phyloP scores from a whole-genome alignment of 2,113 vertebrate genomes.

The Tupaia tana region DNA sequence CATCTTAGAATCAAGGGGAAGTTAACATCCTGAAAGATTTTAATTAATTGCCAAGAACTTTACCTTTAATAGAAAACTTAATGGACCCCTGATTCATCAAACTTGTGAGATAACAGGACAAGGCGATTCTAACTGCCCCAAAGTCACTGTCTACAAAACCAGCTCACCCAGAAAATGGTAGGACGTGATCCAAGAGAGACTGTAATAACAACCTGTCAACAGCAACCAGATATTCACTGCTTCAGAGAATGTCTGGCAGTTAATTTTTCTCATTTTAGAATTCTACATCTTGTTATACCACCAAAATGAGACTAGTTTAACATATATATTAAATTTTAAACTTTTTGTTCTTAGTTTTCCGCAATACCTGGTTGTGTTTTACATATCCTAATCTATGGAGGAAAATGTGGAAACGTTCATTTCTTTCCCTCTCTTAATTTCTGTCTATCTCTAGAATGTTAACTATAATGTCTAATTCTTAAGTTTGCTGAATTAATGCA shows the following conservation, averaged over 20 bases:
- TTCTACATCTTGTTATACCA: not conserved
- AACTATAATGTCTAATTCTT: not conserved
- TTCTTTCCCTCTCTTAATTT: too few species aligned
- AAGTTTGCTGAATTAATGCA: not conserved
- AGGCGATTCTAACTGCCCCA: not conserved
- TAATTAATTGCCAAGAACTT: conserved; percentile 37
- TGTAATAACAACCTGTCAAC: not conserved
- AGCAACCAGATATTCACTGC: not conserved
- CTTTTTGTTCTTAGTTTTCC: not conserved
- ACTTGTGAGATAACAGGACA: not conserved
- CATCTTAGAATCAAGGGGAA: not conserved
- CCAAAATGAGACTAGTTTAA: not conserved
- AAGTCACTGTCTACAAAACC: not conserved
- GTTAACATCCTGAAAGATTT: not conserved
- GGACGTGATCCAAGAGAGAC: not conserved
- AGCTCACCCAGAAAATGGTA: not conserved
- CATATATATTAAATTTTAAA: not conserved
- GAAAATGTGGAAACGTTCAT: not conserved
- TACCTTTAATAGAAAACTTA: conserved; percentile 27
- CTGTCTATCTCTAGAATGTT: not conserved
- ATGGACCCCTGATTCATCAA: not conserved
- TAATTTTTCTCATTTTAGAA: conserved; percentile 19
- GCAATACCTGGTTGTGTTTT: not conserved
- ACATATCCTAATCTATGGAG: not conserved
- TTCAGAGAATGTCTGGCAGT: not conserved